A percentile compares a stretch with the other conserved stretches of the same genome.
Evolutionary conservation across 2,888 invertebrate species (phyloP).

Genomic region (Zonitis immaculata): DNA sequence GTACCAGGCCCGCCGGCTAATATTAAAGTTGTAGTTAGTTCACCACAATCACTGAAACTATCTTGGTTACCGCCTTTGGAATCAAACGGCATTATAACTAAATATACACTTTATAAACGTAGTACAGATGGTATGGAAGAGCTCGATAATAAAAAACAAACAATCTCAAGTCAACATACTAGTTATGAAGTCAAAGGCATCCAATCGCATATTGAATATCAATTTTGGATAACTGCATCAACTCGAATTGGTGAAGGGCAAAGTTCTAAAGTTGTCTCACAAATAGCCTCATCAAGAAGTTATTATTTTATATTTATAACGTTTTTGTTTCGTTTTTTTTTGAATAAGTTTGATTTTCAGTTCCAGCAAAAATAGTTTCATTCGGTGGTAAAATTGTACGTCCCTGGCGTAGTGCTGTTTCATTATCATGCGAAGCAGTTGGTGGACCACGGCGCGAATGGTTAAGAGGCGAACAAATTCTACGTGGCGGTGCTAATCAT

Average conservation of each 20-base stretch:
- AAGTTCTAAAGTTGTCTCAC: conserved; percentile 63
- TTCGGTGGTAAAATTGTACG: conserved; percentile 63
- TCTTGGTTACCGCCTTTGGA: conserved; percentile 73
- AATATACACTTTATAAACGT: conserved; percentile 67
- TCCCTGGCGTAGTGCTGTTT: conserved; percentile 63
- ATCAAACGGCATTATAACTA: conserved; percentile 71
- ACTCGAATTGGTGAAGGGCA: conserved; percentile 75
- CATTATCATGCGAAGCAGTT: conserved; percentile 61
- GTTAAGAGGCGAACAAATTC: conserved; percentile 56
- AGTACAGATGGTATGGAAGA: conserved; percentile 66
- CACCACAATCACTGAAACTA: conserved; percentile 67
- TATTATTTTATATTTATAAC: conserved; percentile 11
- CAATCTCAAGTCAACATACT: conserved; percentile 59
- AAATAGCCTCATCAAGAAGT: conserved; percentile 61
- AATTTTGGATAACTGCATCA: conserved; percentile 74
- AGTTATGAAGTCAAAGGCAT: conserved; percentile 64
- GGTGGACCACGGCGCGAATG: conserved; percentile 64
- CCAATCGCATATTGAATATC: conserved; percentile 67
- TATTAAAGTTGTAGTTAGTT: conserved; percentile 73
- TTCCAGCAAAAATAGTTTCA: conserved; percentile 66
- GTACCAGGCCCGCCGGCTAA: conserved; percentile 75
- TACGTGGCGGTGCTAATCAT: conserved; percentile 56
- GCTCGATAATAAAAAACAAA: conserved; percentile 63
- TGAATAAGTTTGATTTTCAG: conserved; percentile 37
- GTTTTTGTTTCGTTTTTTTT: neutral